phyloP scores from a whole-genome alignment of 2,888 invertebrate genomes.

The Harpalus rufipes region DNA sequence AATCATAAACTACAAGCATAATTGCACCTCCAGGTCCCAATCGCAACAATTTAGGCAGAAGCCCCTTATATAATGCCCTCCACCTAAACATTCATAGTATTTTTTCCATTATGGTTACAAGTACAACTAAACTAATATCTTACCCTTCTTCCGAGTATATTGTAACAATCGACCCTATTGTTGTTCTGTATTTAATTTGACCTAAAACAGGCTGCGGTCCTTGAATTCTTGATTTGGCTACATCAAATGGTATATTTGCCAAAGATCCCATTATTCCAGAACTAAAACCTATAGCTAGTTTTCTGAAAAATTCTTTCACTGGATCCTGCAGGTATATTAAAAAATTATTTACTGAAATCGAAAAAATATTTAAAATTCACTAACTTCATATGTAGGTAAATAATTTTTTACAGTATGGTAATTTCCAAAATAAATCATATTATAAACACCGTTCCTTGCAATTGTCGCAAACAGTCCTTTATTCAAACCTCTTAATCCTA shows the following conservation, averaged over 20 bases:
- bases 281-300: conserved; percentile 90
- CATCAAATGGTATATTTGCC: conserved; percentile 96
- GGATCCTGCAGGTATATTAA: conserved; percentile 80
- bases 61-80: conserved; percentile 93
- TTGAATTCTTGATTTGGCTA: conserved; percentile 96
- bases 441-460: conserved; percentile 93
- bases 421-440: conserved; percentile 96
- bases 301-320: conserved; percentile 84
- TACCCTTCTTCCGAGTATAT: conserved; percentile 95
- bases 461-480: conserved; percentile 94
- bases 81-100: conserved; percentile 79
- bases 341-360: conserved; percentile 13
- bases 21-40: conserved; percentile 97
- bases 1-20: conserved; percentile 95
- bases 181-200: conserved; percentile 88
- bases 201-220: conserved; percentile 90
- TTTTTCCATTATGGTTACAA: background rate
- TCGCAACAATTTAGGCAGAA: conserved; percentile 93
- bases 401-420: conserved; percentile 93
- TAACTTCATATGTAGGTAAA: conserved; percentile 83
- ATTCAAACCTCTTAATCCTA: conserved; percentile 89
- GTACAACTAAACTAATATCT: conserved; percentile 72
- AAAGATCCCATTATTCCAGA: conserved; percentile 93
- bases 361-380: conserved; percentile 65
- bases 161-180: conserved; percentile 84